Conservation (phyloP, 2,113 vertebrate species). For the Micromys minutus region DNA sequence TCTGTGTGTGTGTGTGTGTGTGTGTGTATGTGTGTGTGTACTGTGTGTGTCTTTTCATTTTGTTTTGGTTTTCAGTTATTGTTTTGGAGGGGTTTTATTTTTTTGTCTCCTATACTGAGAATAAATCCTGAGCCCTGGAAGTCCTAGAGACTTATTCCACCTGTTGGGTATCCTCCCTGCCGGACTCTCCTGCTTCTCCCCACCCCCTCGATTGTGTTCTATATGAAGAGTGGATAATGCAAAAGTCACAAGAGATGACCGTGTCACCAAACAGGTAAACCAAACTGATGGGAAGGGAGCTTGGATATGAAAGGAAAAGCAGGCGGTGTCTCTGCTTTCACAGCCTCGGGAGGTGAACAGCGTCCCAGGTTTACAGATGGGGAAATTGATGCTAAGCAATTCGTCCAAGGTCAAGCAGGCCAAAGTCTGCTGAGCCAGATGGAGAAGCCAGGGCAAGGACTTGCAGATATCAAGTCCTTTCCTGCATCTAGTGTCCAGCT, state of each 20-base stretch:
- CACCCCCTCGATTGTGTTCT: not conserved
- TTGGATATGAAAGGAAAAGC: not conserved
- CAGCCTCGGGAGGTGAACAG: not conserved
- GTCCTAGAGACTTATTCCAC: not conserved
- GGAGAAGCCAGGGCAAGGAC: not conserved
- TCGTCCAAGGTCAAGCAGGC: not conserved
- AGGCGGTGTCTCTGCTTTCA: not conserved
- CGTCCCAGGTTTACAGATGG: not conserved
- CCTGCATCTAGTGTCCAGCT: not conserved
- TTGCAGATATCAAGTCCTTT: not conserved
- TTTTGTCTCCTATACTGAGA: not conserved
- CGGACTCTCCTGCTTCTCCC: fast-evolving
- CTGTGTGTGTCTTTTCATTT: not conserved
- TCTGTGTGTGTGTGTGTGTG: no score
- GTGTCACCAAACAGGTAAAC: not conserved
- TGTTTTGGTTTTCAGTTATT: not conserved
- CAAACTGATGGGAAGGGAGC: not conserved
- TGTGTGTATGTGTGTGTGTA: no score
- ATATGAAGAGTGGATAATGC: not conserved
- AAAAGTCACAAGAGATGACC: not conserved
- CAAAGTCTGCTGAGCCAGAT: not conserved
- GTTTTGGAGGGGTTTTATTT: not conserved
- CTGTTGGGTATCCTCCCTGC: no score
- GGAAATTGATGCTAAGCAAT: not conserved
- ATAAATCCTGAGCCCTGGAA: not conserved